Evolutionary conservation across 2,888 invertebrate species (phyloP).

Genomic region (Eupithecia dodoneata): DNA sequence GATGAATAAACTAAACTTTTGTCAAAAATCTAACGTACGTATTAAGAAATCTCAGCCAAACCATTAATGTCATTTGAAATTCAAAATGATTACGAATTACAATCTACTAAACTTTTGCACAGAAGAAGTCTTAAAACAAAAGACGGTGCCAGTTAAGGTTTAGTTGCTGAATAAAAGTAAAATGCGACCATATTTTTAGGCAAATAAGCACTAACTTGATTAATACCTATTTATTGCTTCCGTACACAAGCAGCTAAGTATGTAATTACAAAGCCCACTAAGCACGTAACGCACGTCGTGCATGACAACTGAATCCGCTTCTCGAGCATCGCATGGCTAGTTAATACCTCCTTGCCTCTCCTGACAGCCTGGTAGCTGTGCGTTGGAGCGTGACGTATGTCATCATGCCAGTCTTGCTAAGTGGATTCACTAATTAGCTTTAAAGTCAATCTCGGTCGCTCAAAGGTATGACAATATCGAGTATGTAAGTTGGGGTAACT

Average conservation of each 20-base stretch:
- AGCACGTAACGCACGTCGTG: slow-evolving; percentile 18
- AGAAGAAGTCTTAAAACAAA: background rate
- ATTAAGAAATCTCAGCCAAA: background rate
- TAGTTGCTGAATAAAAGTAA: background rate
- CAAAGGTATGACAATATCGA: background rate
- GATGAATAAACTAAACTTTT: background rate
- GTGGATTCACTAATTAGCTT: background rate
- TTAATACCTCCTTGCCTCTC: slow-evolving; percentile 27
- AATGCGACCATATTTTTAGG: background rate
- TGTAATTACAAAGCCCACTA: slow-evolving; percentile 20
- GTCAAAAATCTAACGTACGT: background rate
- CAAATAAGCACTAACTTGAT: background rate
- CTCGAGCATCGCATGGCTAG: slow-evolving; percentile 22
- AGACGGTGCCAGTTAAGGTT: background rate
- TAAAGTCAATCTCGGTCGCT: background rate
- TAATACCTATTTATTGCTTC: background rate
- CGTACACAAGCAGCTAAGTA: background rate
- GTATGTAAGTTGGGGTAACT: background rate
- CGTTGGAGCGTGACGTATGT: slow-evolving; percentile 17
- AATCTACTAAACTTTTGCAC: background rate
- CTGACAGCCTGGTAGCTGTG: slow-evolving; percentile 28
- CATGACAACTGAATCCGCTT: slow-evolving; percentile 27
- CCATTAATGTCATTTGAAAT: background rate
- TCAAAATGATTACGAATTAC: background rate
- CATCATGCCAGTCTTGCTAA: background rate